phyloP scores from a whole-genome alignment of 2,113 vertebrate species.

The Panthera tigris region DNA sequence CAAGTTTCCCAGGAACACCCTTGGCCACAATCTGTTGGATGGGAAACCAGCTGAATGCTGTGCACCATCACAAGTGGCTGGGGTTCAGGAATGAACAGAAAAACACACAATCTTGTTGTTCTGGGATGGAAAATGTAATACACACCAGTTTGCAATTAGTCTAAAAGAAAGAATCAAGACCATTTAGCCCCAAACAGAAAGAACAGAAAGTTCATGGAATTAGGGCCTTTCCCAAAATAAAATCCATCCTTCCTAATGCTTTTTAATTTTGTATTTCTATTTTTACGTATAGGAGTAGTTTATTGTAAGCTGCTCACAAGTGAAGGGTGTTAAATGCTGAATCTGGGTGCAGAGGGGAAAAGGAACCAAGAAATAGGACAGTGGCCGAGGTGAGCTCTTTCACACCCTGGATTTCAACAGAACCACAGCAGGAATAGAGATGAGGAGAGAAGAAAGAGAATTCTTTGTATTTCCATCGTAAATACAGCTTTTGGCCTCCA shows the following conservation, averaged over 20 bases:
- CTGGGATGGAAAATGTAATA: constrained; percentile 44
- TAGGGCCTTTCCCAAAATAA: constrained; percentile 9
- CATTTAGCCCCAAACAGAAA: neutral
- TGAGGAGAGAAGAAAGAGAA: neutral
- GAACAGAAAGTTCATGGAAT: constrained; percentile 34
- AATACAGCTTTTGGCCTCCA: neutral
- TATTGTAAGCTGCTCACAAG: neutral
- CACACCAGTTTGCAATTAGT: neutral
- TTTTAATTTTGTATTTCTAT: neutral
- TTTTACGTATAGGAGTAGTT: neutral
- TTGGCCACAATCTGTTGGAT: constrained; percentile 44
- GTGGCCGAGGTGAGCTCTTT: neutral
- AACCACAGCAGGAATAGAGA: neutral
- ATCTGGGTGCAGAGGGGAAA: neutral
- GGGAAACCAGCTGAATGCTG: neutral
- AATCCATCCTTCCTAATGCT: neutral
- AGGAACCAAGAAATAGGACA: neutral
- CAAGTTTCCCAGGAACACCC: constrained; percentile 74
- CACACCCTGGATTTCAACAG: neutral
- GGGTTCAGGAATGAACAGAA: constrained; percentile 50
- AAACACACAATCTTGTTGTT: constrained; percentile 25
- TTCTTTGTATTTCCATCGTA: neutral
- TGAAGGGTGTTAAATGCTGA: neutral
- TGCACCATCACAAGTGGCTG: neutral
- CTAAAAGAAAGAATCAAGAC: constrained; percentile 9